Evolutionary conservation across 2,888 invertebrate genomes (phyloP).

Genomic region (Cotesia congregata): DNA sequence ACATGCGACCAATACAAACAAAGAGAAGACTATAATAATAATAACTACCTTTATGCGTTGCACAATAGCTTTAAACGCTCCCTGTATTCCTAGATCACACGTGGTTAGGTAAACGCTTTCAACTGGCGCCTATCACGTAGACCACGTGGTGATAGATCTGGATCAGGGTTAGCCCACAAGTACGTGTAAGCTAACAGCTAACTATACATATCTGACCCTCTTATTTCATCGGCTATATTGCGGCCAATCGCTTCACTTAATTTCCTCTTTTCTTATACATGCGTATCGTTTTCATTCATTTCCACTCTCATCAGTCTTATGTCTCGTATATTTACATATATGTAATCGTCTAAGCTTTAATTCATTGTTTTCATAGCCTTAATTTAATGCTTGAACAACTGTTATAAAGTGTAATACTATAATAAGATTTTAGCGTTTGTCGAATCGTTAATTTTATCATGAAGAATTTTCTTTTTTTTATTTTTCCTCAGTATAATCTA

Average conservation of each 20-base stretch:
- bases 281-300: neutral
- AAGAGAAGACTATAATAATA: neutral
- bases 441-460: neutral
- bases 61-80: neutral
- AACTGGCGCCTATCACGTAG: conserved; percentile 45
- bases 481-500: no score
- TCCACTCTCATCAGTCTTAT: neutral
- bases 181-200: conserved; percentile 49
- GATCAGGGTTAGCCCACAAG: conserved; percentile 67
- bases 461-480: neutral
- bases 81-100: conserved; percentile 39
- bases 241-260: conserved; percentile 62
- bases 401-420: neutral
- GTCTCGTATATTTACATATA: neutral
- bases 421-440: neutral
- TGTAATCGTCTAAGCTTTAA: neutral
- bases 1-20: neutral
- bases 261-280: conserved; percentile 48
- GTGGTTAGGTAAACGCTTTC: conserved; percentile 40
- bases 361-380: neutral
- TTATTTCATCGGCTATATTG: conserved; percentile 67
- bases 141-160: conserved; percentile 69
- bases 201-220: conserved; percentile 67
- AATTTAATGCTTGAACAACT: neutral
- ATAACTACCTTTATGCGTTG: neutral